Base-by-base conservation (phyloP, 1,140 invertebrate species). In the Galleria mellonella region DNA sequence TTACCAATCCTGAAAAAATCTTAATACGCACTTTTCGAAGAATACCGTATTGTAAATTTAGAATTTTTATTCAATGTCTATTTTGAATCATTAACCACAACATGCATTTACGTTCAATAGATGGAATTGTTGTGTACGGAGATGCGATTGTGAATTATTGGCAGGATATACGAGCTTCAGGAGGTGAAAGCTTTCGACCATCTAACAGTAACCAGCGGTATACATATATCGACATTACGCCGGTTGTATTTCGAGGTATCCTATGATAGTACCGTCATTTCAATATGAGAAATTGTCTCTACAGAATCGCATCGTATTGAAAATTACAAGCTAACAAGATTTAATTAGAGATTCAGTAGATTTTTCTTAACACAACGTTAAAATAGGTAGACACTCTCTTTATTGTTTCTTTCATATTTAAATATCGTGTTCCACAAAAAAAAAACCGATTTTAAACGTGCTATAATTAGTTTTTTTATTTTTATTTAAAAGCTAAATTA, bases 141-240 rank as follows among this genome's bases (percentile, higher is more conserved):
- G 68, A 72, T 52, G 58, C 57, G 58, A 72, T 72, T 67, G 62
- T 69, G 69, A 72, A 57, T 72, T 72, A 72, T 69, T 64, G 62
- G 47, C 39, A 41, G 49, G 58, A 69, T 72, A 65, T 68, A 50
- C 36, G 53, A 44, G 41, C 39, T 55, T 59, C 35, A 9, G 15
- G 59, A 63, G 60, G 60, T 62, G 60, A 68, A 54, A 65, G 69
- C 65, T 63, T 63, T 62, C 47, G 54, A 46, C 62, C 65, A 69
- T 67, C 60, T 59, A 35, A 38, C 43, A 51, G 59, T 58, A 62
- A 59, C 2, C 17, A 23, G 17, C n/a, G n/a, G n/a, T n/a, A 23
- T 23, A 23, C 17, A 23, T 23, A 23, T 6, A 23, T 6, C 2
- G 2, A 6, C 17, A 23, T 23, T 23, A 23, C 17, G 6, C 6